A percentile compares a stretch with the other conserved stretches of the same genome.
phyloP scores from a whole-genome alignment of 2,797 vertebrate genomes.

The Pyrocephalus nanus region DNA sequence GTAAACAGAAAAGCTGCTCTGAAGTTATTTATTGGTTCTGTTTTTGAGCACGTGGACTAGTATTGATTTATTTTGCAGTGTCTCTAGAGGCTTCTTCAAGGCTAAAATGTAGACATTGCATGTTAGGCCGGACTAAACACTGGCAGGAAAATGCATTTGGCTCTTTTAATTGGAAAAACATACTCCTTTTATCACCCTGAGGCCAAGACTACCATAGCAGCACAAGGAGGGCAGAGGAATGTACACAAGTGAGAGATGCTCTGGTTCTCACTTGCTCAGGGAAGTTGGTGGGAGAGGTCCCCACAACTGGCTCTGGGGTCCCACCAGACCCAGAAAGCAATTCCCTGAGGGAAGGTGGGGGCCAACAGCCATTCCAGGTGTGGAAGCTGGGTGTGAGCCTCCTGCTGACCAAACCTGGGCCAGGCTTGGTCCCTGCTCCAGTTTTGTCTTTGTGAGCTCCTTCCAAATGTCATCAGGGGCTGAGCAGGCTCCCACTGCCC shows the following conservation, averaged over 20 bases:
- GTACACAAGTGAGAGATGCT: not conserved
- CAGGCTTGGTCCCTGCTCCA: not conserved
- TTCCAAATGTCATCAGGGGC: rapidly evolving
- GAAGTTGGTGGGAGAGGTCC: not conserved
- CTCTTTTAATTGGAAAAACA: constrained; percentile 69
- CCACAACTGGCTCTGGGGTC: not conserved
- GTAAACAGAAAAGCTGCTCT: constrained; percentile 47
- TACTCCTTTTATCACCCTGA: constrained; percentile 32
- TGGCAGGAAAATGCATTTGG: constrained; percentile 61
- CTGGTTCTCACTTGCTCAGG: not conserved
- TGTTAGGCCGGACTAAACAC: constrained; percentile 27
- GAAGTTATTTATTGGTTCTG: constrained; percentile 53
- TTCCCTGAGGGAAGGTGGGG: rapidly evolving
- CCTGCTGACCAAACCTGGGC: not conserved
- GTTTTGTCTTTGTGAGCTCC: not conserved
- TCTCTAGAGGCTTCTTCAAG: constrained; percentile 56
- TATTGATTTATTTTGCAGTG: constrained; percentile 53
- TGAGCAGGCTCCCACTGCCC: not conserved
- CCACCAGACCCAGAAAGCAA: not conserved
- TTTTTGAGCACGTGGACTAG: constrained; percentile 24
- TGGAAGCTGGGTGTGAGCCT: not conserved
- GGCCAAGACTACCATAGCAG: constrained; percentile 18
- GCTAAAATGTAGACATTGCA: constrained; percentile 51
- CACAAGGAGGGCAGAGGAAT: not conserved
- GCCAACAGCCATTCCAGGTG: not conserved